These are phyloP conservation scores for Hydropotes inermis DNA, from an alignment of 2,113 vertebrate species.

Conservation along the genomic window DNA sequence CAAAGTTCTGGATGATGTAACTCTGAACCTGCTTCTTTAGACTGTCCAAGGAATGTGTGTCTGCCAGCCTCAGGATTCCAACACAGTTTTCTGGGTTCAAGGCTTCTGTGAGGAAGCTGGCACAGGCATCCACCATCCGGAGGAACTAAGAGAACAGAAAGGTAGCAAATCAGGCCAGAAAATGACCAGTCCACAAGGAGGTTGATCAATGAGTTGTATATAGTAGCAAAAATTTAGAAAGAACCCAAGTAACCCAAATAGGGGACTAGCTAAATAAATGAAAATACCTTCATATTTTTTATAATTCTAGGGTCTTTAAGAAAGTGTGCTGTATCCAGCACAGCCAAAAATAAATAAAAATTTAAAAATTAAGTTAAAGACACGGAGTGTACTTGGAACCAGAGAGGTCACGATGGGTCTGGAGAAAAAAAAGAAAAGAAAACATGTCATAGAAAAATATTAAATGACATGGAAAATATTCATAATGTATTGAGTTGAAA, in stretches of 20 bases:
- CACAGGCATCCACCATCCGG: constrained; percentile 93
- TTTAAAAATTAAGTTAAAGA: background rate
- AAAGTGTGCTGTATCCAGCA: background rate
- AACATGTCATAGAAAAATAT: background rate
- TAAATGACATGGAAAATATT: background rate
- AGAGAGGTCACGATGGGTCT: background rate
- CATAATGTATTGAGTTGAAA: background rate
- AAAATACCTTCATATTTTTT: background rate
- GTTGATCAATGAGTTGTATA: background rate
- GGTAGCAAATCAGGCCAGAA: background rate
- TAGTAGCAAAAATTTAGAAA: background rate
- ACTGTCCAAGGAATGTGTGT: constrained; percentile 86
- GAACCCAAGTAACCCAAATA: background rate
- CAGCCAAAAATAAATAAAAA: background rate
- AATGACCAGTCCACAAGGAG: background rate
- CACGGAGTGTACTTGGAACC: background rate
- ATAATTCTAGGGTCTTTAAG: background rate
- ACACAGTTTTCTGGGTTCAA: constrained; percentile 93
- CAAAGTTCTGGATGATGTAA: constrained; percentile 92
- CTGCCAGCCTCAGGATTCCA: constrained; percentile 91
- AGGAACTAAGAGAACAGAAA: constrained; percentile 86
- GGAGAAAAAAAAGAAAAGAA: background rate
- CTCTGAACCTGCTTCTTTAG: constrained; percentile 87
- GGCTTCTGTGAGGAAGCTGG: constrained; percentile 89
- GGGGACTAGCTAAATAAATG: background rate